Percentiles rank a stretch among this genome's conserved stretches.
phyloP scores from a whole-genome alignment of 2,888 invertebrate genomes.

The Lampropteryx suffumata region DNA sequence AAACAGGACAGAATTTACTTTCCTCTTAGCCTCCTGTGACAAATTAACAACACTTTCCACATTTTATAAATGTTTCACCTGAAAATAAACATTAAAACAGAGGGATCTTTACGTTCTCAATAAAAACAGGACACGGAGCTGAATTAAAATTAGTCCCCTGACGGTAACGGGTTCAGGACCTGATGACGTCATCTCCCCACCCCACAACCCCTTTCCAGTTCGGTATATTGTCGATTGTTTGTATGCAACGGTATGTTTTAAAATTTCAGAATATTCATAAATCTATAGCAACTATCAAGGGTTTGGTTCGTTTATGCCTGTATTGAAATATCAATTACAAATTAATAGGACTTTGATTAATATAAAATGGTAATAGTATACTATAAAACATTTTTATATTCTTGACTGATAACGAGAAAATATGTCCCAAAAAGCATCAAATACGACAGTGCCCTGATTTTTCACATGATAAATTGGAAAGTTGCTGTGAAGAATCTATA shows the following conservation, averaged over 20 bases:
- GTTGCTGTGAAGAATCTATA: too few relatives aligned
- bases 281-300: too few relatives aligned
- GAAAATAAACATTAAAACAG: constrained; percentile 18
- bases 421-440: too few relatives aligned
- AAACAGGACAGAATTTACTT: not conserved
- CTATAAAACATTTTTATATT: too few relatives aligned
- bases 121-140: constrained; percentile 23
- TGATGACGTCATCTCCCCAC: constrained; percentile 21
- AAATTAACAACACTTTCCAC: constrained; percentile 2
- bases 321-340: too few relatives aligned
- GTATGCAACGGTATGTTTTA: constrained; percentile 16
- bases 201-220: not conserved
- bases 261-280: not conserved
- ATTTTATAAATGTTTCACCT: constrained; percentile 1
- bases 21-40: not conserved
- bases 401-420: too few relatives aligned
- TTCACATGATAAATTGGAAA: too few relatives aligned
- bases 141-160: constrained; percentile 28
- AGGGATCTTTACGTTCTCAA: constrained; percentile 16
- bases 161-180: constrained; percentile 22
- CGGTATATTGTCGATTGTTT: constrained; percentile 6
- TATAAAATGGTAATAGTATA: too few relatives aligned
- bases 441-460: too few relatives aligned
- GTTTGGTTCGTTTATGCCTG: too few relatives aligned
- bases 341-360: too few relatives aligned